Percentiles rank a stretch among this genome's conserved stretches.
phyloP scores from a whole-genome alignment of 2,797 vertebrate species.

The Helostoma temminkii region DNA sequence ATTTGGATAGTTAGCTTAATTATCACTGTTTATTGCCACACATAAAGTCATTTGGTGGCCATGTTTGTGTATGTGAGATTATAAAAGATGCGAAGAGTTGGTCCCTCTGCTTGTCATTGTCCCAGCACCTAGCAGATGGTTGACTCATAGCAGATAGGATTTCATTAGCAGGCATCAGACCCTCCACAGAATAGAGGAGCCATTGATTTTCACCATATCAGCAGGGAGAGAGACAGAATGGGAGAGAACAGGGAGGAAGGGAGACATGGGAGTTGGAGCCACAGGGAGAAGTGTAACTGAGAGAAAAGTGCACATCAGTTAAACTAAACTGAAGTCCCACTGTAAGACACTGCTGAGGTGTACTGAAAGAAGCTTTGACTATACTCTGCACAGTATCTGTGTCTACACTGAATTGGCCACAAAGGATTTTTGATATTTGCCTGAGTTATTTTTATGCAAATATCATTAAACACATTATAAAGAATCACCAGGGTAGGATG shows the following conservation, averaged over 20 bases:
- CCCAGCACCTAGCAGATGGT: constrained; percentile 67
- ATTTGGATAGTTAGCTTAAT: background rate
- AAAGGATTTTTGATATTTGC: constrained; percentile 28
- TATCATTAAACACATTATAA: constrained; percentile 11
- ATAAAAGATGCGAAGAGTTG: constrained; percentile 35
- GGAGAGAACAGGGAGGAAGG: constrained; percentile 42
- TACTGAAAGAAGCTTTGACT: constrained; percentile 4
- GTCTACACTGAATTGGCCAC: constrained; percentile 16
- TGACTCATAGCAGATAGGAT: constrained; percentile 82
- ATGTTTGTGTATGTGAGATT: constrained; percentile 18
- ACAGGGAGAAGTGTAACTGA: constrained; percentile 27
- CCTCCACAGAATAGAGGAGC: constrained; percentile 71
- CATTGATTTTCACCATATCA: constrained; percentile 81
- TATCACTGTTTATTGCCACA: background rate
- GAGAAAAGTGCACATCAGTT: constrained; percentile 46
- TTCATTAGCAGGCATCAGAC: constrained; percentile 78
- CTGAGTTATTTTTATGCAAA: background rate
- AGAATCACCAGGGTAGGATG: background rate
- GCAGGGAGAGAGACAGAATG: constrained; percentile 41
- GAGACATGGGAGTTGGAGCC: constrained; percentile 37
- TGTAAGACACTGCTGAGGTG: constrained; percentile 24
- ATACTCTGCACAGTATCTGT: constrained; percentile 5
- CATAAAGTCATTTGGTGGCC: constrained; percentile 8
- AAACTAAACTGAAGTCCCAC: constrained; percentile 50
- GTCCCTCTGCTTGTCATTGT: constrained; percentile 43